Conservation (phyloP, 2,888 invertebrate species). For the Molanna angustata region DNA sequence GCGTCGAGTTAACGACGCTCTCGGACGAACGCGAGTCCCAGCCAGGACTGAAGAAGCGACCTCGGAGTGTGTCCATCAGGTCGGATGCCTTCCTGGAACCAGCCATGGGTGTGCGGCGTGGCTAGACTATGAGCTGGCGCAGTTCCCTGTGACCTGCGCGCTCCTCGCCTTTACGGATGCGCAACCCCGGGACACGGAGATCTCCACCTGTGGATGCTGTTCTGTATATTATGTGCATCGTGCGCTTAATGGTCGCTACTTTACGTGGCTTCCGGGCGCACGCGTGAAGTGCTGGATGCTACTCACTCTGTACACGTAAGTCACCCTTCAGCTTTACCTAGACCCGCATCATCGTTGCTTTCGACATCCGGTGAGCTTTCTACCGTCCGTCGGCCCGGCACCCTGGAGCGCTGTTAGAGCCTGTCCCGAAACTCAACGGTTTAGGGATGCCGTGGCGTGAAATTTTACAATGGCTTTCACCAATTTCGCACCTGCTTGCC, state of each 20-base stretch:
- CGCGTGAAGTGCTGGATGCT: conserved; percentile 64
- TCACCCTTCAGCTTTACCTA: conserved; percentile 34
- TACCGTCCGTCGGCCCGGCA: no score
- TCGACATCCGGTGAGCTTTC: no score
- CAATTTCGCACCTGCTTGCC: conserved; percentile 2
- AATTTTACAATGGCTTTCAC: conserved; percentile 2
- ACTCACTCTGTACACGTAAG: conserved; percentile 69
- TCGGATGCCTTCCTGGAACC: no score
- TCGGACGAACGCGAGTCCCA: no score
- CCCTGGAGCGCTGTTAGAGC: no score
- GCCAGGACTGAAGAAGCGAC: no score
- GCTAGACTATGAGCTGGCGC: not conserved
- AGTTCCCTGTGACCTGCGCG: conserved; percentile 15
- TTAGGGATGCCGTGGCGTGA: not conserved
- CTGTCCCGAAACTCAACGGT: no score
- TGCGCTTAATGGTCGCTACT: conserved; percentile 60
- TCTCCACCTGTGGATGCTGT: conserved; percentile 16
- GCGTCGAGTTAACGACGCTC: conserved; percentile 4
- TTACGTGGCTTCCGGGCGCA: conserved; percentile 60
- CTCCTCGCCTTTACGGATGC: conserved; percentile 12
- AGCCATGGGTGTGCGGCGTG: no score
- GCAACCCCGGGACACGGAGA: conserved; percentile 17
- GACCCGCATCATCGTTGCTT: no score
- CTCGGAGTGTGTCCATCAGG: no score
- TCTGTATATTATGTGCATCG: conserved; percentile 46